phyloP scores from a whole-genome alignment of 2,888 invertebrate species.

The Bombyx huttoni region DNA sequence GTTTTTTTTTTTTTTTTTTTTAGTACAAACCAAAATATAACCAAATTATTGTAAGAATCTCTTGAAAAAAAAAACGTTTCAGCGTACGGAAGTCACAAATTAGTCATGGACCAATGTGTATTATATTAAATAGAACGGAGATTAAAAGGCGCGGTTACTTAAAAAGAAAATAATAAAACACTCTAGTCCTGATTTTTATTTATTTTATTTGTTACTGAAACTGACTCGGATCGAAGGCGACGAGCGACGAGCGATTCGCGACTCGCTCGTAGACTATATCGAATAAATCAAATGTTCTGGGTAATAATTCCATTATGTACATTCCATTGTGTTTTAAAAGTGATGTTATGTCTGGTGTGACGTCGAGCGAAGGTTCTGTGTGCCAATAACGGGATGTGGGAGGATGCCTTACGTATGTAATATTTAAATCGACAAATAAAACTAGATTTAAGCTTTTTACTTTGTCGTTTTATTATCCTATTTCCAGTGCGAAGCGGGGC shows the following conservation, averaged over 20 bases:
- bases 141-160: slow-evolving; percentile 61
- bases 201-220: slow-evolving; percentile 25
- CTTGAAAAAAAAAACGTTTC: slow-evolving; percentile 18
- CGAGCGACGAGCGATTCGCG: too few relatives aligned
- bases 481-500: neutral
- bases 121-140: slow-evolving; percentile 25
- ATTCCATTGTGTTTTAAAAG: slow-evolving; percentile 54
- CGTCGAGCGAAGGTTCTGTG: slow-evolving; percentile 49
- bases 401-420: slow-evolving; percentile 67
- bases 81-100: slow-evolving; percentile 41
- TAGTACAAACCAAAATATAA: slow-evolving; percentile 46
- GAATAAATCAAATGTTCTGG: slow-evolving; percentile 17
- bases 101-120: slow-evolving; percentile 31
- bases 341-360: slow-evolving; percentile 45
- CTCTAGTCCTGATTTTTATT: slow-evolving; percentile 53
- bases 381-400: slow-evolving; percentile 62
- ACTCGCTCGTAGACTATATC: slow-evolving; percentile 22
- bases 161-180: slow-evolving; percentile 24
- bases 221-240: slow-evolving; percentile 17
- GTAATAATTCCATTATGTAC: slow-evolving; percentile 56
- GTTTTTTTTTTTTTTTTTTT: slow-evolving; percentile 24
- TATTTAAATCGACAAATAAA: slow-evolving; percentile 71
- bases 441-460: slow-evolving; percentile 65
- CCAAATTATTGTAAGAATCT: slow-evolving; percentile 48
- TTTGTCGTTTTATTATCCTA: slow-evolving; percentile 31